Conservation (phyloP, 2,113 vertebrate genomes). For the Bungarus multicinctus region DNA sequence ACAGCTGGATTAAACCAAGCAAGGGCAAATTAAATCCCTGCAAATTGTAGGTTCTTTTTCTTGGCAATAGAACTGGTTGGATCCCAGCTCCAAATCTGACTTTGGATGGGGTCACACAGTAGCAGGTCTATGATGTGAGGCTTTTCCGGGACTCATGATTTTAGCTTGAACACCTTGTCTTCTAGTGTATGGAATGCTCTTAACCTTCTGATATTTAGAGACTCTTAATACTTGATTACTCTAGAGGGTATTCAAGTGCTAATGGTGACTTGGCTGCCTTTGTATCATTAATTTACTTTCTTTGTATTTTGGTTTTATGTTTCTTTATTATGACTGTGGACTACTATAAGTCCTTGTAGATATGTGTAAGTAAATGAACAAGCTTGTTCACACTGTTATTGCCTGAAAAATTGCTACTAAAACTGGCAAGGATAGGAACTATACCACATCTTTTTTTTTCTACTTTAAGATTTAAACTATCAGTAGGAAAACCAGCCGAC, state of each 20-base stretch:
- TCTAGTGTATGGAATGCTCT: not conserved
- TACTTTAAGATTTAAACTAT: not conserved
- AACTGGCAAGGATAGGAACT: not conserved
- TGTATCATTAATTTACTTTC: not conserved
- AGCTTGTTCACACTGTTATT: not conserved
- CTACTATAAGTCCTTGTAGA: not conserved
- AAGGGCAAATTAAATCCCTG: not conserved
- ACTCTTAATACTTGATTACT: not conserved
- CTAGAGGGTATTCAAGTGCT: not conserved
- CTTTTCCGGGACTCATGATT: not conserved
- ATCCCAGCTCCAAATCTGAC: not conserved
- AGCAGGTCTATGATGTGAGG: not conserved
- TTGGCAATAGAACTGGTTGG: not conserved
- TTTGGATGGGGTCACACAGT: not conserved
- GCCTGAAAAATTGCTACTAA: not conserved
- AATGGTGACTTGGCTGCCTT: not conserved
- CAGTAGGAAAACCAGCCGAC: not conserved
- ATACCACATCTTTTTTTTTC: not conserved
- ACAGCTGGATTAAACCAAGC: not conserved
- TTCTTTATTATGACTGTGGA: not conserved
- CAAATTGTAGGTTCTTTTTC: not conserved
- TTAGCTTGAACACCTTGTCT: not conserved
- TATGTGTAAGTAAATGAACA: not conserved
- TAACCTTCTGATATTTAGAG: not conserved
- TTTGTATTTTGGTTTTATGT: not conserved